These are phyloP conservation scores for Papilio machaon DNA, from an alignment of 1,140 invertebrate genomes.

Conservation along the genomic window DNA sequence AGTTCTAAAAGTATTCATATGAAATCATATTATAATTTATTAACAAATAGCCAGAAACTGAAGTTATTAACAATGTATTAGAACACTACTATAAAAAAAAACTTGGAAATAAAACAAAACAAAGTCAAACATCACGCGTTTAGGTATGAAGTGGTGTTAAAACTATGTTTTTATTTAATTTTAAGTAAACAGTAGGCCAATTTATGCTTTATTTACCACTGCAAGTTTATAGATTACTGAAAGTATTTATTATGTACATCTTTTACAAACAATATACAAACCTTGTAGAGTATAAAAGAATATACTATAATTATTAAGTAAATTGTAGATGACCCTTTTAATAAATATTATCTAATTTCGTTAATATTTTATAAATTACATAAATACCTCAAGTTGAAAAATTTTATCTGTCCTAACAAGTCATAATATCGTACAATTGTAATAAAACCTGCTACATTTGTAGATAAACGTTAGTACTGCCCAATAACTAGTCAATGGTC, in stretches of 20 bases:
- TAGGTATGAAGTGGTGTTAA: too few relatives aligned
- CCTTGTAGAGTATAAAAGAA: not conserved
- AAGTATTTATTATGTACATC: too few relatives aligned
- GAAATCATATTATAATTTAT: not conserved
- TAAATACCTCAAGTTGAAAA: not conserved
- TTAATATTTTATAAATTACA: not conserved
- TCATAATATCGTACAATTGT: not conserved
- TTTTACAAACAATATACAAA: not conserved
- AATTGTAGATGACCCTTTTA: not conserved
- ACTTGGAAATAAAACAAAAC: too few relatives aligned
- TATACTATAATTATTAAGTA: not conserved
- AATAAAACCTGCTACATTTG: not conserved
- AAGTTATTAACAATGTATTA: too few relatives aligned
- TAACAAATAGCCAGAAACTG: too few relatives aligned
- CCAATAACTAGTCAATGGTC: not conserved
- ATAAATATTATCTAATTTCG: not conserved
- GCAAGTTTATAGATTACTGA: not conserved
- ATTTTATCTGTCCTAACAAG: not conserved
- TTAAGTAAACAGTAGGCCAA: too few relatives aligned
- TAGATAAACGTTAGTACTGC: not conserved
- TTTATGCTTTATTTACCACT: not conserved
- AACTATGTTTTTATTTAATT: too few relatives aligned
- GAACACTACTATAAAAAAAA: too few relatives aligned
- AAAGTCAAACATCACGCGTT: too few relatives aligned
- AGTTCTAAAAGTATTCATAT: slow-evolving; percentile 27